phyloP scores from a whole-genome alignment of 2,113 vertebrate genomes.

The Apodemus sylvaticus region DNA sequence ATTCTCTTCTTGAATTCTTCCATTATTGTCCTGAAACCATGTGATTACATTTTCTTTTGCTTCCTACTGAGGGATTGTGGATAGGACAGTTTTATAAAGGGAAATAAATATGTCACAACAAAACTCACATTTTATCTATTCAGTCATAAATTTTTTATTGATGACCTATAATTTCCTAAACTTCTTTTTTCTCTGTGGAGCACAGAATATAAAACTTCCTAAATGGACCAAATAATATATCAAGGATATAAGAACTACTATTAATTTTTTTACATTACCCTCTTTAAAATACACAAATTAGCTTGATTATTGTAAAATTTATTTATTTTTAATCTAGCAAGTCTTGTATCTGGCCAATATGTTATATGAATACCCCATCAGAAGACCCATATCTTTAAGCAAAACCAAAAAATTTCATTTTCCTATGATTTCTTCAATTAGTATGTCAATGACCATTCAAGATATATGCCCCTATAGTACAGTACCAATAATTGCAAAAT shows the following conservation, averaged over 20 bases:
- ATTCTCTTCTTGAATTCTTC: slow-evolving; percentile 53
- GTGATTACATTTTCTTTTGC: neutral
- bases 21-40: slow-evolving; percentile 34
- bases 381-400: neutral
- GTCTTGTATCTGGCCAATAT: neutral
- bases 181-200: neutral
- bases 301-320: neutral
- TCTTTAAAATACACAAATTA: neutral
- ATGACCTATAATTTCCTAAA: neutral
- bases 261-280: neutral
- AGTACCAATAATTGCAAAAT: slow-evolving; percentile 8
- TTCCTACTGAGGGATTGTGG: neutral
- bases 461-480: neutral
- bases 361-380: neutral
- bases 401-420: neutral
- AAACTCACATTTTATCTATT: slow-evolving; percentile 52
- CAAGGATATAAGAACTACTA: neutral
- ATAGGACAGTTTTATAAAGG: slow-evolving; percentile 4
- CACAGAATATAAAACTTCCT: slow-evolving; percentile 51
- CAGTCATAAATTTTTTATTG: slow-evolving; percentile 13
- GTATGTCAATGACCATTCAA: neutral
- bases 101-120: slow-evolving; percentile 31
- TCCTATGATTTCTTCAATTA: neutral
- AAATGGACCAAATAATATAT: neutral
- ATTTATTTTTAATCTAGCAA: neutral